Evolutionary conservation across 2,113 vertebrate species (phyloP).

Genomic region (Pseudolaguvia tuberculata): DNA sequence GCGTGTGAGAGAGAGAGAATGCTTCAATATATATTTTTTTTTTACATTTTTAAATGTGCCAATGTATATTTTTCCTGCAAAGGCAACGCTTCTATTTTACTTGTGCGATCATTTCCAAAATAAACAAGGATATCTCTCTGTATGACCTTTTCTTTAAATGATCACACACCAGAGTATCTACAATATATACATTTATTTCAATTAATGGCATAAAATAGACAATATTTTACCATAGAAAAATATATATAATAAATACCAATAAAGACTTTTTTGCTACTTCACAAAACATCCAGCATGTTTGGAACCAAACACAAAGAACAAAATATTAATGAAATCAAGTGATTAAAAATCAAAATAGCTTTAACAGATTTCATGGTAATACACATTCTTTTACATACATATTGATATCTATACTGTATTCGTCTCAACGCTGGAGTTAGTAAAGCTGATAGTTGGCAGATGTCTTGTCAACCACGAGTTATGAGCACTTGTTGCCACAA

Average conservation of each 20-base stretch:
- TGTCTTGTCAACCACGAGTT: constrained; percentile 42
- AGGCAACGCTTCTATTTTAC: constrained; percentile 55
- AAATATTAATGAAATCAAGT: constrained; percentile 64
- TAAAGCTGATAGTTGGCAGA: constrained; percentile 37
- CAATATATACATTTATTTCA: constrained; percentile 81
- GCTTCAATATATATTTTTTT: constrained; percentile 39
- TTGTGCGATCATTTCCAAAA: constrained; percentile 42
- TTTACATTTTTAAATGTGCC: constrained; percentile 43
- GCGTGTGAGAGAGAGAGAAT: constrained; percentile 3
- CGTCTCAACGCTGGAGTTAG: constrained; percentile 42
- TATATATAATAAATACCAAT: constrained; percentile 78
- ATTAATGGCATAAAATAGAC: constrained; percentile 80
- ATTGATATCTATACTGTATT: constrained; percentile 22
- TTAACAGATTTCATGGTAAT: constrained; percentile 49
- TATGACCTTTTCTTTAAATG: constrained; percentile 24
- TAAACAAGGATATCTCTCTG: constrained; percentile 53
- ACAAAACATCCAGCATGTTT: constrained; percentile 75
- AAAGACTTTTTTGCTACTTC: constrained; percentile 64
- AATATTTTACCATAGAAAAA: constrained; percentile 80
- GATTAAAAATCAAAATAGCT: constrained; percentile 66
- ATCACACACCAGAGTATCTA: constrained; percentile 64
- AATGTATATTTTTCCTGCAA: constrained; percentile 57
- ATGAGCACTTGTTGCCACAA: constrained; percentile 55
- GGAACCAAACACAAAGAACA: constrained; percentile 48
- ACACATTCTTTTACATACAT: constrained; percentile 23